These are phyloP conservation scores for Augochlorella aurata DNA, from an alignment of 2,888 invertebrate genomes.

Conservation along the genomic window DNA sequence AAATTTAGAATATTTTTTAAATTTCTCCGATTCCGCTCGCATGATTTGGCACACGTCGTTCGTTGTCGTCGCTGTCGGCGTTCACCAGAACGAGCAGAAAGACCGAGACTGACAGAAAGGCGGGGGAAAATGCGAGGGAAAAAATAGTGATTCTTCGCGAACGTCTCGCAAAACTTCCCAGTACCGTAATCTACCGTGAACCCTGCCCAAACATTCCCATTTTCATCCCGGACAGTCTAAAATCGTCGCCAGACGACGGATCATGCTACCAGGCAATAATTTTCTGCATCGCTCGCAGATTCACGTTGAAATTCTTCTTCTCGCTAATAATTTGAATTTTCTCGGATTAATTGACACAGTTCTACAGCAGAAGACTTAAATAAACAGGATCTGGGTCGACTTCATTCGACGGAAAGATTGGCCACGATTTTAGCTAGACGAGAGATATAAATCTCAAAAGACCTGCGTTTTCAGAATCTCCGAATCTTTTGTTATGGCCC, in stretches of 20 bases:
- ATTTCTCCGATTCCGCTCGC: slow-evolving; percentile 81
- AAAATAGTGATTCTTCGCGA: slow-evolving; percentile 48
- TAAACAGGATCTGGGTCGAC: no score
- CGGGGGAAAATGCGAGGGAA: slow-evolving; percentile 13
- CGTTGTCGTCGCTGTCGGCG: slow-evolving; percentile 13
- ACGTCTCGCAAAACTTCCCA: slow-evolving; percentile 47
- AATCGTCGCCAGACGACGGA: no score
- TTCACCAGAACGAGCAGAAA: slow-evolving; percentile 18
- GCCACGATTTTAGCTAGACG: neutral
- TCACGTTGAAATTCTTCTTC: no score
- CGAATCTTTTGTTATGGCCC: neutral
- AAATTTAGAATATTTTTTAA: slow-evolving; percentile 82
- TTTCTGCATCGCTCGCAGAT: no score
- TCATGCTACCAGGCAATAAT: no score
- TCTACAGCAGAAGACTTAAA: no score
- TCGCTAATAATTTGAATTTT: no score
- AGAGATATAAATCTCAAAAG: neutral
- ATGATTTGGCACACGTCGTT: slow-evolving; percentile 79
- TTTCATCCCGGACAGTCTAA: neutral
- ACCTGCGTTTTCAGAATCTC: neutral
- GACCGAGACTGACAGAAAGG: slow-evolving; percentile 19
- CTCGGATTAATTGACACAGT: no score
- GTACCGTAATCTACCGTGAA: slow-evolving; percentile 41
- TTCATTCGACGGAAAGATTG: neutral
- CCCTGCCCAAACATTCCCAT: neutral